phyloP scores from a whole-genome alignment of 2,113 vertebrate genomes.

The Anser brachyrhynchus region DNA sequence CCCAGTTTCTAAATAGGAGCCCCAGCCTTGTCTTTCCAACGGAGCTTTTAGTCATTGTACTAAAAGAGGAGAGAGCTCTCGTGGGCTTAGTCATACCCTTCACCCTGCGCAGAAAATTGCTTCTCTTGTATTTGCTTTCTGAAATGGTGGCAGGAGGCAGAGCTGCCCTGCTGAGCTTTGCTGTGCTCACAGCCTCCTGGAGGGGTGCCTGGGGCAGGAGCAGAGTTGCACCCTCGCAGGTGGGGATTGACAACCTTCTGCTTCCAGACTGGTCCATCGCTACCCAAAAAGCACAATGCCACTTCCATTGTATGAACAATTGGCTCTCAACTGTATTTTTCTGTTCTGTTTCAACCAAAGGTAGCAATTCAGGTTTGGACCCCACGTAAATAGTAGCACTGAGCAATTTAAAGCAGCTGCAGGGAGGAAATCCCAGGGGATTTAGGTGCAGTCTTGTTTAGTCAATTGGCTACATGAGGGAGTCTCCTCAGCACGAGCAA shows the following conservation, averaged over 20 bases:
- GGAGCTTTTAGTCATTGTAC: background rate
- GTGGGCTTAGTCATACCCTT: accelerated
- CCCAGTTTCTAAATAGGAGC: background rate
- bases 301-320: background rate
- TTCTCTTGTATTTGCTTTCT: background rate
- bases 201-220: too few relatives aligned
- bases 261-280: accelerated
- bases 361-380: background rate
- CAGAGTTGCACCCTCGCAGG: too few relatives aligned
- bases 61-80: background rate
- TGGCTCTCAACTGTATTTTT: background rate
- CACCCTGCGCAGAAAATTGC: background rate
- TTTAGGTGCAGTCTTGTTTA: background rate
- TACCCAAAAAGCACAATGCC: background rate
- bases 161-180: background rate
- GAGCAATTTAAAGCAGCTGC: background rate
- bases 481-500: background rate
- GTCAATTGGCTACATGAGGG: background rate
- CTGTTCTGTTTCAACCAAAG: background rate
- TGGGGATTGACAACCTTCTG: background rate
- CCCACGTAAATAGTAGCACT: background rate
- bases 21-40: background rate
- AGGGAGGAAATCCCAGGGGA: background rate
- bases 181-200: background rate
- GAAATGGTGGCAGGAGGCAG: background rate